phyloP scores from a whole-genome alignment of 2,888 invertebrate species.

The Ceraclea dissimilis region DNA sequence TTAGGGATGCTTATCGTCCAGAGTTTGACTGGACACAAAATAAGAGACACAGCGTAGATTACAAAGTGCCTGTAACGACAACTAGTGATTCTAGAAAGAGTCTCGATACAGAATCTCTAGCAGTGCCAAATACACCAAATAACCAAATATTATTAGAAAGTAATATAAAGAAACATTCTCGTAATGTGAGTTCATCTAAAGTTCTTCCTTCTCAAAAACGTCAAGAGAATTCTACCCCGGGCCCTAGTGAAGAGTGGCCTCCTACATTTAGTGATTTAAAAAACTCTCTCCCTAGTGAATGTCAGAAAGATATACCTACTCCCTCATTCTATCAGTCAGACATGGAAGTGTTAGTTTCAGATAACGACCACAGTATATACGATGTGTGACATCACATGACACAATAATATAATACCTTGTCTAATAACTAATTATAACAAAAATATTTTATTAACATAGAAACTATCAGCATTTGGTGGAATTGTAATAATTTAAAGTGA shows the following conservation, averaged over 20 bases:
- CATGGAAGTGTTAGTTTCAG: conserved; percentile 26
- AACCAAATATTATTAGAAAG: conserved; percentile 21
- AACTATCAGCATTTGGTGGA: conserved; percentile 1
- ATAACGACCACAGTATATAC: conserved; percentile 23
- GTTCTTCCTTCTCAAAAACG: conserved; percentile 30
- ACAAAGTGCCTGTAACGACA: conserved; percentile 15
- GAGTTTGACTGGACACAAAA: conserved; percentile 23
- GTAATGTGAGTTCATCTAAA: conserved; percentile 7
- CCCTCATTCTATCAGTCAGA: conserved; percentile 20
- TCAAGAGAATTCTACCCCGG: conserved; percentile 26
- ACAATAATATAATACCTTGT: neutral
- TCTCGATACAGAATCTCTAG: conserved; percentile 23
- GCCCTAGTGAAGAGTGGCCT: conserved; percentile 6
- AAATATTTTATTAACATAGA: neutral
- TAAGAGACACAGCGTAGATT: conserved; percentile 15
- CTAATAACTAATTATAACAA: neutral
- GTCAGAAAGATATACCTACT: neutral
- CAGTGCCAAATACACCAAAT: conserved; percentile 25
- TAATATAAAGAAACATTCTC: conserved; percentile 17
- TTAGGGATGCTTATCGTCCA: conserved; percentile 36
- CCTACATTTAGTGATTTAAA: conserved; percentile 47
- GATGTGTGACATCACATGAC: conserved; percentile 18
- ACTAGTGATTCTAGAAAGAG: conserved; percentile 14
- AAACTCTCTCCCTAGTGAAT: conserved; percentile 40
- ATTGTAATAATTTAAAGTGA: conserved; percentile 3